Percentiles rank a stretch among this genome's conserved stretches.
Conservation (phyloP, 1,140 invertebrate genomes). For the Cydia amplana region DNA sequence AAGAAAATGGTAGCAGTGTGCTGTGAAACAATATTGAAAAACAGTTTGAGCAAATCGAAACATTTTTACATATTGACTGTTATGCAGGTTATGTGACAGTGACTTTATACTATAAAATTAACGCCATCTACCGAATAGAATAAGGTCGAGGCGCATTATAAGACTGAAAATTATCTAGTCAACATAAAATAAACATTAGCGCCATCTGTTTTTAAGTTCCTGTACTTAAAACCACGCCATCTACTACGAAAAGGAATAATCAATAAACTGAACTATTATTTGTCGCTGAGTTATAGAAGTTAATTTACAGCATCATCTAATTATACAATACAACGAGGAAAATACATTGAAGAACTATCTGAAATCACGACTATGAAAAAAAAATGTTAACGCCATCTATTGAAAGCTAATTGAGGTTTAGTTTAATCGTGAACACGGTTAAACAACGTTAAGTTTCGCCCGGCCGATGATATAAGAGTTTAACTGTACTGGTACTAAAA, state of each 20-base stretch:
- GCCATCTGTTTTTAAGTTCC: background rate
- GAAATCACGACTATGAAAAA: background rate
- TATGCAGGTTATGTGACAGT: slow-evolving; percentile 63
- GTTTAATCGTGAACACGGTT: background rate
- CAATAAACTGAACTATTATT: background rate
- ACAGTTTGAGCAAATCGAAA: background rate
- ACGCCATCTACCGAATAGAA: background rate
- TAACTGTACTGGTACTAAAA: background rate
- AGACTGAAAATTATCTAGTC: background rate
- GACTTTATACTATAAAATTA: background rate
- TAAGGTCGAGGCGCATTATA: background rate
- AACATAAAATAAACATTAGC: background rate
- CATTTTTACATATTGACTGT: slow-evolving; percentile 53
- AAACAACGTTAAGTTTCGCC: background rate
- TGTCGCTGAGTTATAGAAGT: background rate
- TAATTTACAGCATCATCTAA: background rate
- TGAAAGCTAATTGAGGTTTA: background rate
- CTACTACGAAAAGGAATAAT: slow-evolving; percentile 1
- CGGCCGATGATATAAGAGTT: slow-evolving; percentile 14
- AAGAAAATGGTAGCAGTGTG: slow-evolving; percentile 20
- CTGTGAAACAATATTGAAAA: background rate
- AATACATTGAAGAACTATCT: background rate
- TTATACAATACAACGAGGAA: background rate
- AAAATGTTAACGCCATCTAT: background rate
- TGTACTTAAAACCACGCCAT: slow-evolving; percentile 39